Evolutionary conservation across 2,113 vertebrate genomes (phyloP), one percentile per base, ranked within the genome.

Genomic region (Willisornis vidua): DNA sequence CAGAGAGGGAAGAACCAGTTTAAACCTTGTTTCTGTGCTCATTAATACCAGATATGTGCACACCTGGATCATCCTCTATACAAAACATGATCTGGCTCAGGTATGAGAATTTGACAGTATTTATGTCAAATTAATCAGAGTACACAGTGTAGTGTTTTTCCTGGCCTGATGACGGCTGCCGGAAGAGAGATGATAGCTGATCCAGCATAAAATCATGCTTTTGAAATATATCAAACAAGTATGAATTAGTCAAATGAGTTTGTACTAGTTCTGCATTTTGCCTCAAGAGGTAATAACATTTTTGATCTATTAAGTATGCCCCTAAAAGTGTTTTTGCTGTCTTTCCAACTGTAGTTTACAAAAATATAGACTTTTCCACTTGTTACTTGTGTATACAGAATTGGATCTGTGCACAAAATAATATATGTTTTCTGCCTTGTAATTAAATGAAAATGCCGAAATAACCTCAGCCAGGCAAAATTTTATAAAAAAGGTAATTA

Each of bases 91-190:
- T 59, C 68, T 90, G 59, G 63, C 92, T 90, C 68, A 94, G 76
- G 89, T 90, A 84, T 84, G 58, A 93, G 70, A 75, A 74, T 70
- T 75, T 96, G 87, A 87, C 65, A 85, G 55, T 74, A 90, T 70
- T 97, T 93, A 83, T 84, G 83, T 81, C 79, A 93, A 92, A 96
- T 93, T 95, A 95, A 96, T 94, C 76, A 94, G 26, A 71, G 20
- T 68, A 86, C 80, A 74, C 33, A 68, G 33, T 57, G 48, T 12
- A 66, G 57, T 90, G 83, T 90, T 94, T 95, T 92, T 93, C 33
- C 79, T 90, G 86, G 63, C 72, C 86, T 73, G 57, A 66, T 71
- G 79, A 84, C 0, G 12, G 83, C 84, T 93, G 43, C 48, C 88
- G 95, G 41, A 93, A 80, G 76, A 74, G 68, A 84, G 65, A 74